Evolutionary conservation across 2,888 invertebrate species (phyloP).

Genomic region (Parthenolecanium corni): DNA sequence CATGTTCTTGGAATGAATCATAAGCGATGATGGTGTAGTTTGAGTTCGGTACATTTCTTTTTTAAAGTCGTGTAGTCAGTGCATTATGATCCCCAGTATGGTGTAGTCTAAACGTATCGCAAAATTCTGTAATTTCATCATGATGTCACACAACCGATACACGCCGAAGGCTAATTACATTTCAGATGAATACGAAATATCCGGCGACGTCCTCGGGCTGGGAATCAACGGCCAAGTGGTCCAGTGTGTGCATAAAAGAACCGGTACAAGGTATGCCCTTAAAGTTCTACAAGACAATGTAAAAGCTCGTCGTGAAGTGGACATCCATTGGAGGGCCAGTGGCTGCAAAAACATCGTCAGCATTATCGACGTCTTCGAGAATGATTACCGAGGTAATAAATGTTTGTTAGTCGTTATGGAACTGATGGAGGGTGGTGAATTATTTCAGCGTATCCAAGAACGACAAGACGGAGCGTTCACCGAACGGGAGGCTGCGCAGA

Average conservation of each 20-base stretch:
- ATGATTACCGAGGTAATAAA: constrained; percentile 79
- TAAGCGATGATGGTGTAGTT: not conserved
- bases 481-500: constrained; percentile 86
- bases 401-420: constrained; percentile 99
- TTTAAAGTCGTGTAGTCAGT: not conserved
- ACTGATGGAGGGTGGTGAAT: constrained; percentile 98
- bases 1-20: too few relatives aligned
- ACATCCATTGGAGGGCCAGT: constrained; percentile 87
- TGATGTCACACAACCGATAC: constrained; percentile 6
- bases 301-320: constrained; percentile 89
- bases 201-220: constrained; percentile 82
- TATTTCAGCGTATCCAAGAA: constrained; percentile 94
- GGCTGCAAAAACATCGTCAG: constrained; percentile 87
- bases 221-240: constrained; percentile 99
- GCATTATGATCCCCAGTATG: not conserved
- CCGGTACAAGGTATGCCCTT: constrained; percentile 71
- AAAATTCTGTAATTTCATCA: not conserved
- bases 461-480: constrained; percentile 90
- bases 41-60: not conserved
- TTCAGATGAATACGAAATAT: constrained; percentile 82
- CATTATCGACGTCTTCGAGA: constrained; percentile 89
- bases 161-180: constrained; percentile 64
- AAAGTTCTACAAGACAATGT: constrained; percentile 88
- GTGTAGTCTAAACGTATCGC: not conserved
- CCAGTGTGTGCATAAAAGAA: constrained; percentile 71